Base-by-base conservation (phyloP, 2,113 vertebrate genomes). In the Pedetes capensis region DNA sequence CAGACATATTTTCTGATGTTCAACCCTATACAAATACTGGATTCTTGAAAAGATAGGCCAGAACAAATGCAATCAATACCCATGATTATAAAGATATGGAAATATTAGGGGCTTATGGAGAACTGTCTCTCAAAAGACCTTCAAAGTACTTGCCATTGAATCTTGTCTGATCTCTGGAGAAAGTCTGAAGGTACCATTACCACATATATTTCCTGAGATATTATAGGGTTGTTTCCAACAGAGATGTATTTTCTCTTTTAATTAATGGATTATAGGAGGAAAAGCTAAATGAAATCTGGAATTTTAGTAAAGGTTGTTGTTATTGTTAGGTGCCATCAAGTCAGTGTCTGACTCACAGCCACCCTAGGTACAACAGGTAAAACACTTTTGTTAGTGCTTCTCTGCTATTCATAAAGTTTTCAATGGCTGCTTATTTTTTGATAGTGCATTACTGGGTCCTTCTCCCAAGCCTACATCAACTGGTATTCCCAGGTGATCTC, bases 151-250 rank as follows among this genome's bases (percentile, higher is more conserved):
- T 18, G 0, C 22, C 44, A 64, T 44, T 72, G 85, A 83, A 89
- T 89, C 64, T 93, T 61, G 49, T 61, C 8, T 61, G 47, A 80
- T 85, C 61, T 91, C 68, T 79, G 68, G 64, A 37, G 76, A 92
- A 92, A 79, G 42, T 79, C 55, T 79, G 68, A 89, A 89, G 37
- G 3, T 39, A 68, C 81, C 49, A 92, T 92, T 95, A 87, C 49
- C 74, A 95, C 79, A 93, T 69, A 92, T 93, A 92, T 95, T 96
- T 82, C 87, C 72, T 87, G 69, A 34, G 53, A 47, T 78, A 17
- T 25, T 76, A 32, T 27, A 49, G 49, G 6, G 23, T 44, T 89
- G 49, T 78, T 91, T 37, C 49, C 89, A 44, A 75, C 17, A 93
- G 79, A 88, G 49, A 95, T 37, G 18, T 11, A 86, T 34, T 76